Evolutionary conservation across 2,797 vertebrate genomes (phyloP).

Genomic region (Hafferia zeledoni): DNA sequence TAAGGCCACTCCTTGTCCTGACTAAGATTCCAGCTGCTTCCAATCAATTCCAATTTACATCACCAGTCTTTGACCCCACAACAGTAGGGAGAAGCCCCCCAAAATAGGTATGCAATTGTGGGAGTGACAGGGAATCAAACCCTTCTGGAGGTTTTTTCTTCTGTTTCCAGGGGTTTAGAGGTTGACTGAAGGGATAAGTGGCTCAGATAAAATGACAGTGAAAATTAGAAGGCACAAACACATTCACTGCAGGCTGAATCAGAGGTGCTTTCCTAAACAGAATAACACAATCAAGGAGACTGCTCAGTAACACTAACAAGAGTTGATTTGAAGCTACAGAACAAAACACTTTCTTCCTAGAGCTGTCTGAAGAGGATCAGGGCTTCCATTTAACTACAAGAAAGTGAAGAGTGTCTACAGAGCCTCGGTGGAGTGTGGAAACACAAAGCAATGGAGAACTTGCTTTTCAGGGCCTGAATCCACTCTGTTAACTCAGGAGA

Average conservation of each 20-base stretch:
- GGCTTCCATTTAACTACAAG: background rate
- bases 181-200: background rate
- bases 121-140: background rate
- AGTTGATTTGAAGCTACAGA: background rate
- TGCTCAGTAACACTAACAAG: background rate
- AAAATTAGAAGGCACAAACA: background rate
- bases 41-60: background rate
- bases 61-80: background rate
- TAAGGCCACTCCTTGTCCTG: background rate
- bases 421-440: background rate
- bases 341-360: background rate
- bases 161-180: background rate
- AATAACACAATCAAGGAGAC: background rate
- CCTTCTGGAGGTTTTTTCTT: background rate
- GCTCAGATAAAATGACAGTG: background rate
- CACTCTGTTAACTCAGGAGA: background rate
- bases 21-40: background rate
- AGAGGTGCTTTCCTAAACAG: background rate
- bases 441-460: background rate
- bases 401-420: background rate
- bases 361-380: background rate
- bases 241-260: background rate
- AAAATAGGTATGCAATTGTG: background rate
- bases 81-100: background rate
- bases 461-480: background rate